Base-by-base conservation (phyloP, 2,888 invertebrate species). In the Dorcus parallelipipedus region DNA sequence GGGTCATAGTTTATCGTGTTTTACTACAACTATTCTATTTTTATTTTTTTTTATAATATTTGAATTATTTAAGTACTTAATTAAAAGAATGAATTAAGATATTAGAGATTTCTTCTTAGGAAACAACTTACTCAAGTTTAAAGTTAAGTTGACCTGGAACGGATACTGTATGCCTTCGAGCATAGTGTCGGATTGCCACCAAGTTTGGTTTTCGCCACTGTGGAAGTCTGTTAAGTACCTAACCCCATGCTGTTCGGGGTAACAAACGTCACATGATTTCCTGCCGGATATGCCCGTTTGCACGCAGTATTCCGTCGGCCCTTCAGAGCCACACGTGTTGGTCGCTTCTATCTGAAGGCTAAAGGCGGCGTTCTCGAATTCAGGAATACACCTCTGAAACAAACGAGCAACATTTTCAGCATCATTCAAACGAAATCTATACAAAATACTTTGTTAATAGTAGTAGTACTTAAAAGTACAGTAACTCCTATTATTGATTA, bases 171-270 rank as follows among this genome's bases (percentile, higher is more conserved):
- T 89, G 26, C 90, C 91, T 72, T 98, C 95, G 71, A 86, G 86
- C 95, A 99, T 97, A 2, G 99, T 98, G 76, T 97, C 96, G 0
- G 96, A 96, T 76, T 97, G 96, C 97, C 97, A 97, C 94, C 95
- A 97, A 0, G 96, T 95, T 66, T 90, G 89, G 74, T 93, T 92
- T 66, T 93, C 91, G 62, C 89, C 88, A 75, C 92, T 93, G 75
- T 97, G 93, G 71, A 92, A 84, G 78, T 99, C 98, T 3, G 97
- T 98, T 68, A 98, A 83, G 77, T 85, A 93, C 52, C 83, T 78
- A 10, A 91, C 82, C 48, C 88, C 84, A 74, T 93, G 92, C 62
- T 87, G 83, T 26, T 83, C 81, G 6, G 82, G 82, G 71, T 82
- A 86, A 77, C 97, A 97, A 58, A 84, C 80, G 70, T 91, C 90